Evolutionary conservation across 2,797 vertebrate genomes (phyloP), one percentile per base, ranked within the genome.

Genomic region (Aeoliscus strigatus): DNA sequence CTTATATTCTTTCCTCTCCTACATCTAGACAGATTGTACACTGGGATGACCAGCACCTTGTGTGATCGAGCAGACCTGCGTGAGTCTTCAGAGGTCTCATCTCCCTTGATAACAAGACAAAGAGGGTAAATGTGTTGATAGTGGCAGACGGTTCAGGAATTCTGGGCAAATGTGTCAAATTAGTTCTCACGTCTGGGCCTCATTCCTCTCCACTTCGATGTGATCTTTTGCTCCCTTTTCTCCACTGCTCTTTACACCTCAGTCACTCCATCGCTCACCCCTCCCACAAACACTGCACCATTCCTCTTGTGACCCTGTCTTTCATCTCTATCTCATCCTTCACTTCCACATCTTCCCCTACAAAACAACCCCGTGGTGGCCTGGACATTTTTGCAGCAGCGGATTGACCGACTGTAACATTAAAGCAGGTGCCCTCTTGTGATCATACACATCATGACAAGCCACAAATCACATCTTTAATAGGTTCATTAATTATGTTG

Each of bases 111-210:
- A 76, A 74, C 73, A 72, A 80, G 77, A 78, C 79, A 56, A 66
- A 66, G 57, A 75, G 77, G 70, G 64, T 74, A 70, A 73, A 89
- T 61, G 87, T 88, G 87, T 90, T 88, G 87, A 90, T 88, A 64
- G 87, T 82, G 87, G 81, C 83, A 89, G 88, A 90, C 87, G 74
- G 74, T 34, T 65, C 77, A 50, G 81, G 79, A 82, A 77, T 81
- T 80, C 76, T 68, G 72, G 82, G 65, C 79, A 86, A 79, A 88
- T 76, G 88, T 89, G 88, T 87, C 86, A 89, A 88, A 89, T 89
- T 86, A 88, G 77, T 80, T 83, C 80, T 80, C 78, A 68, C 71
- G 57, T 85, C 85, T 60, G 57, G 75, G 77, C 70, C 81, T 79
- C 72, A 46, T 79, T 70, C 62, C 51, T 69, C 56, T 76, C 62